phyloP scores from a whole-genome alignment of 2,113 vertebrate species.

The Tychaedon coryphoeus region DNA sequence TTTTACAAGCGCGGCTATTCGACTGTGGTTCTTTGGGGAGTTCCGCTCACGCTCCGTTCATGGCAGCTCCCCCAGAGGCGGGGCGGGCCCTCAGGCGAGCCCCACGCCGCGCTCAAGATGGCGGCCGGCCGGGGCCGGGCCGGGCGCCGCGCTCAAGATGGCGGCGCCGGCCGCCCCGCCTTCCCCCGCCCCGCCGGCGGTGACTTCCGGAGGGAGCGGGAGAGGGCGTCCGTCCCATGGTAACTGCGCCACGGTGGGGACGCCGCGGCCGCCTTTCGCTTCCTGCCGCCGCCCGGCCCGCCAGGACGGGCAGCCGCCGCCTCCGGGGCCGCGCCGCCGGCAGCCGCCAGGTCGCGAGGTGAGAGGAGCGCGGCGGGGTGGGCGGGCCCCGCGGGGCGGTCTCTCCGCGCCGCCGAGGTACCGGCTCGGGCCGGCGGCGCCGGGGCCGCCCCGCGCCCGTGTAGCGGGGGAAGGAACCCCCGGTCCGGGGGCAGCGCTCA shows the following conservation, averaged over 20 bases:
- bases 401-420: neutral
- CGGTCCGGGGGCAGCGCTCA: neutral
- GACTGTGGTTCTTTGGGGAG: fast-evolving
- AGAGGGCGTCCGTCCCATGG: slow-evolving; percentile 55
- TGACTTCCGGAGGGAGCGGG: slow-evolving; percentile 53
- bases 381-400: neutral
- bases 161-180: neutral
- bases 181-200: neutral
- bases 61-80: fast-evolving
- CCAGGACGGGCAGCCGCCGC: neutral
- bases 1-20: fast-evolving
- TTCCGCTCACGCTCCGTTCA: fast-evolving
- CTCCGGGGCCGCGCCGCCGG: neutral
- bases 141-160: slow-evolving; percentile 33
- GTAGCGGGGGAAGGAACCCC: neutral
- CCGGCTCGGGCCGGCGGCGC: neutral
- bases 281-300: neutral
- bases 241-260: slow-evolving; percentile 51
- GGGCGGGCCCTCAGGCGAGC: neutral
- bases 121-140: fast-evolving
- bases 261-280: neutral
- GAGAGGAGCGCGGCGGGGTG: neutral
- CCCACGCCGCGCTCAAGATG: slow-evolving; percentile 21
- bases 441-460: neutral
- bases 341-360: neutral